phyloP scores from a whole-genome alignment of 35 echinoderm and acorn worm genomes.

The Chiridota heheva region DNA sequence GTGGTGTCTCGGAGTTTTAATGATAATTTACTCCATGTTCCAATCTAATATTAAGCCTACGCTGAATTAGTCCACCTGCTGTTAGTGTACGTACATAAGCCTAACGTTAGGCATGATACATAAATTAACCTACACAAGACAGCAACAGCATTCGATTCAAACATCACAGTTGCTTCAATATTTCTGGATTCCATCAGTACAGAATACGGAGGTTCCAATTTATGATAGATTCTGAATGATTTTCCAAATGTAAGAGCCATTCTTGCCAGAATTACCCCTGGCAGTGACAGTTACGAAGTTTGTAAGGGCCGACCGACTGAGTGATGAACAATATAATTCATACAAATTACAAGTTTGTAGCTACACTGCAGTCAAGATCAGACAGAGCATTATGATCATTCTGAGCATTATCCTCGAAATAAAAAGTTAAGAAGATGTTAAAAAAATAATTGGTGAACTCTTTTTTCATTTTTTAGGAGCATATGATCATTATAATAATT shows the following conservation, averaged over 20 bases:
- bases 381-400: too few relatives aligned
- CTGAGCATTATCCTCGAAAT: too few relatives aligned
- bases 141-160: conserved; percentile 83
- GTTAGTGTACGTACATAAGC: background rate
- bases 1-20: background rate
- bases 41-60: background rate
- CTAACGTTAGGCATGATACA: background rate
- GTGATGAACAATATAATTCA: too few relatives aligned
- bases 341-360: too few relatives aligned
- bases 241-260: conserved; percentile 76
- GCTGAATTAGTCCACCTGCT: background rate
- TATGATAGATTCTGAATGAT: conserved; percentile 78
- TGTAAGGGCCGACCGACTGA: too few relatives aligned
- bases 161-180: conserved; percentile 67
- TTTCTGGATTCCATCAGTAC: conserved; percentile 79
- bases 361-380: too few relatives aligned
- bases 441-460: too few relatives aligned
- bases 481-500: too few relatives aligned
- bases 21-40: background rate
- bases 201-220: conserved; percentile 78
- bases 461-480: too few relatives aligned
- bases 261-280: too few relatives aligned
- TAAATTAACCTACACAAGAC: conserved; percentile 63
- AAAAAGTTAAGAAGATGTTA: too few relatives aligned
- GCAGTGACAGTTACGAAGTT: too few relatives aligned